phyloP scores from a whole-genome alignment of 2,113 vertebrate species.

The Thamnaconus septentrionalis region DNA sequence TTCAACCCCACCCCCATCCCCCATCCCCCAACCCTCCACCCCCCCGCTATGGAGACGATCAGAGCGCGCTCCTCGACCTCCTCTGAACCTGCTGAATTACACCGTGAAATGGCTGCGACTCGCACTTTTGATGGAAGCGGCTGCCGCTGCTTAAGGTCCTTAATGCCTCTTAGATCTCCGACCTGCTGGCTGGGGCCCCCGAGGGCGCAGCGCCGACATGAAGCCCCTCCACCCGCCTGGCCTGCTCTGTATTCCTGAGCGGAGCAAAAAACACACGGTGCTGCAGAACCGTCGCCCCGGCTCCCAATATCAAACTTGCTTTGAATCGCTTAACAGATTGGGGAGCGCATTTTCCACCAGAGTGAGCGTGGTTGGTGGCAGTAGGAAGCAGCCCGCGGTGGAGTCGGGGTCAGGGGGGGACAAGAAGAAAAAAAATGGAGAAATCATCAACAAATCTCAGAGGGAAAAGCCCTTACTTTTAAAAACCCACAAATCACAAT shows the following conservation, averaged over 20 bases:
- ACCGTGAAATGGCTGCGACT: constrained; percentile 7
- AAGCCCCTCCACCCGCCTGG: background rate
- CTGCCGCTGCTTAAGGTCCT: background rate
- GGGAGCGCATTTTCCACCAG: background rate
- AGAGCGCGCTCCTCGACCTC: background rate
- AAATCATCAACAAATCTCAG: too few relatives aligned
- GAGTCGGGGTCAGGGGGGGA: too few relatives aligned
- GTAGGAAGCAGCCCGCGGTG: too few relatives aligned
- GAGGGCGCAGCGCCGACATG: background rate
- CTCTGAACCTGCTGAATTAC: constrained; percentile 2
- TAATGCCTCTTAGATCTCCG: constrained; percentile 6
- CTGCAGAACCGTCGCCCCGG: too few relatives aligned
- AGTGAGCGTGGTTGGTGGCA: too few relatives aligned
- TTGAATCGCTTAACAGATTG: background rate
- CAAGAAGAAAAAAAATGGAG: too few relatives aligned
- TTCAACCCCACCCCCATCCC: too few relatives aligned
- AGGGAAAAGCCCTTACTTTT: too few relatives aligned
- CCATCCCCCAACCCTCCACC: too few relatives aligned
- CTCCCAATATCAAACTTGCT: too few relatives aligned
- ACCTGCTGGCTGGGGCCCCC: background rate
- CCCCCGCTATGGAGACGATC: constrained; percentile 9
- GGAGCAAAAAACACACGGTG: background rate
- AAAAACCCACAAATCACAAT: too few relatives aligned
- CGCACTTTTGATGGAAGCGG: background rate
- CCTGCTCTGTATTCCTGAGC: background rate